phyloP scores from a whole-genome alignment of 2,797 vertebrate genomes.

The Morelia viridis region DNA sequence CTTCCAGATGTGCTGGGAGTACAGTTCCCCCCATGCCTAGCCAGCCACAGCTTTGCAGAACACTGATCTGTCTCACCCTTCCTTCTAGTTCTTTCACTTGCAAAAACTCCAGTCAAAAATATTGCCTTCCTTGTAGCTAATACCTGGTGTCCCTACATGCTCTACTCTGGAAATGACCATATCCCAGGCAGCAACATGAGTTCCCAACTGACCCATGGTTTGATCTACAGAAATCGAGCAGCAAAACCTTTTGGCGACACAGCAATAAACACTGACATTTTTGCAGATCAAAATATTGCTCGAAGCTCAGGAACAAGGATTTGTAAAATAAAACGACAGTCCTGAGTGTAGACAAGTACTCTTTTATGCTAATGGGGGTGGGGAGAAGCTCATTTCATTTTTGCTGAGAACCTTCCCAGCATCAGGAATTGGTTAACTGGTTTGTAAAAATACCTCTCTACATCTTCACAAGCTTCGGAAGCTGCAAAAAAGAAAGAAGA shows the following conservation, averaged over 20 bases:
- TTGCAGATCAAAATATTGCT: neutral
- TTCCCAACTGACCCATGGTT: neutral
- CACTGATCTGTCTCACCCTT: neutral
- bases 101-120: neutral
- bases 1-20: neutral
- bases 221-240: neutral
- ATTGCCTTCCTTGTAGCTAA: neutral
- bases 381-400: neutral
- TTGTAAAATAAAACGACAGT: neutral
- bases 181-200: neutral
- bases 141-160: neutral
- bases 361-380: neutral
- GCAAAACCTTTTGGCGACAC: neutral
- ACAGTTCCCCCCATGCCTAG: neutral
- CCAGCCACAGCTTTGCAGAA: neutral
- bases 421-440: neutral
- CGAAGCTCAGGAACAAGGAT: neutral
- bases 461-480: conserved; percentile 7
- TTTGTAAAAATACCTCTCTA: conserved; percentile 20
- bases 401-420: neutral
- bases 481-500: conserved; percentile 9
- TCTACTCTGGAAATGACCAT: neutral
- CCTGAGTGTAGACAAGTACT: neutral
- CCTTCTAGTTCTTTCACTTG: neutral
- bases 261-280: neutral